phyloP scores from a whole-genome alignment of 2,888 invertebrate species.

The Heteromurus nitidus region DNA sequence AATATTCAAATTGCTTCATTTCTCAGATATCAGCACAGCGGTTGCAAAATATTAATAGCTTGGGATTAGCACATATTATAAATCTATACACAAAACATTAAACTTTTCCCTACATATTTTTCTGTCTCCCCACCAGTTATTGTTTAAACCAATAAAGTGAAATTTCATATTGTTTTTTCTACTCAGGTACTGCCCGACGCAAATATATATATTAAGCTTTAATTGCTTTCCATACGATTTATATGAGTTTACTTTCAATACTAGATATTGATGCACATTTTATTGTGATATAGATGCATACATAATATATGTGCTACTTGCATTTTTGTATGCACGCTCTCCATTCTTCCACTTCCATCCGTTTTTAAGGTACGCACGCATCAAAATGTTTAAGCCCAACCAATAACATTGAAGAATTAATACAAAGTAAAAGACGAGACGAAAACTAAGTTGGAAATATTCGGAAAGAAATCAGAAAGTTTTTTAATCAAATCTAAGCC shows the following conservation, averaged over 20 bases:
- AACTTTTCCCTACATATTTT: constrained; percentile 11
- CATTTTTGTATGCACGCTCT: constrained; percentile 2
- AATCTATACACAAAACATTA: not conserved
- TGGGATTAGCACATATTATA: not conserved
- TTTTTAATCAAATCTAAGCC: too few relatives aligned
- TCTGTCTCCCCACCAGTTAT: not conserved
- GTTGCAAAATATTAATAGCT: constrained; percentile 5
- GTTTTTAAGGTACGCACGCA: constrained; percentile 35
- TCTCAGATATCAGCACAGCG: constrained; percentile 5
- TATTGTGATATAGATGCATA: constrained; percentile 51
- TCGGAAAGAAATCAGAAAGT: too few relatives aligned
- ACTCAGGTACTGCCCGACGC: constrained; percentile 67
- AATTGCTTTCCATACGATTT: constrained; percentile 47
- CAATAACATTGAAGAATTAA: too few relatives aligned
- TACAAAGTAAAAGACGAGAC: too few relatives aligned
- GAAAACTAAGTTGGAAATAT: too few relatives aligned
- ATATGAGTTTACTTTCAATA: constrained; percentile 56
- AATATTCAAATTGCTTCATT: constrained; percentile 50
- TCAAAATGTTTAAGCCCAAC: too few relatives aligned
- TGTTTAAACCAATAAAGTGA: constrained; percentile 41
- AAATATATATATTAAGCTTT: constrained; percentile 48
- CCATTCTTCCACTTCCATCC: not conserved
- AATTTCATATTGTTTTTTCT: constrained; percentile 43
- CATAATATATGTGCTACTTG: constrained; percentile 11
- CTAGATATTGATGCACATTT: constrained; percentile 46